Evolutionary conservation across 2,113 vertebrate species (phyloP), one percentile per base, ranked within the genome.

Genomic region (Micromys minutus): DNA sequence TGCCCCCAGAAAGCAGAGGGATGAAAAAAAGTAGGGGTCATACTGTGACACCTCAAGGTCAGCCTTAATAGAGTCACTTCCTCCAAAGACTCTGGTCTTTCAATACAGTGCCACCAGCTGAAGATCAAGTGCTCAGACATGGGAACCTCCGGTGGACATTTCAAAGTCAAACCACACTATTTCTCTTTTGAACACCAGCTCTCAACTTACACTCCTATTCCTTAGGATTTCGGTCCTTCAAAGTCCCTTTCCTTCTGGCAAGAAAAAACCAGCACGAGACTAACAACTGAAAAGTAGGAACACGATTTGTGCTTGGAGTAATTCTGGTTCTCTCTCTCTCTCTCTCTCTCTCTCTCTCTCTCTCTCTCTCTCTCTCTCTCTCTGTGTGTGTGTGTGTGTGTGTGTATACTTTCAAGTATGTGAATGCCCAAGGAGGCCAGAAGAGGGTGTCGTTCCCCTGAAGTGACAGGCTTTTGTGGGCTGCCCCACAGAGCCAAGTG

Each of bases 161-260:
- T 85, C 39, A 85, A 39, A 50, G 45, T 52, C 34, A 16, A 69
- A 69, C 31, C 34, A 52, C 34, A 24, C 34, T 45, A 45, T 29
- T 84, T 81, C 57, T 7, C n/a, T 93, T 92, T 36, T 50, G 63
- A 84, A 85, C 57, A 36, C 88, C 45, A 94, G 39, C 47, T 87
- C 39, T 86, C 74, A 63, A 87, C 0, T 29, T 86, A 39, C 34
- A 63, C 29, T 74, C 42, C 42, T 93, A 19, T 0, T 9, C 15
- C 17, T 50, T 74, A 63, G 26, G 16, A 89, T 8, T 83, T 50
- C 86, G 34, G 55, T 22, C 15, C 45, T 88, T 86, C 55, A 67
- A 94, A 29, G 85, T 45, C 24, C 39, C 81, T 89, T 72, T 83
- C 91, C 34, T 21, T 22, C 93, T 93, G 34, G 5, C 36, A 80